Evolutionary conservation across 2,888 invertebrate species (phyloP).

Genomic region (Euzophera pinguis): DNA sequence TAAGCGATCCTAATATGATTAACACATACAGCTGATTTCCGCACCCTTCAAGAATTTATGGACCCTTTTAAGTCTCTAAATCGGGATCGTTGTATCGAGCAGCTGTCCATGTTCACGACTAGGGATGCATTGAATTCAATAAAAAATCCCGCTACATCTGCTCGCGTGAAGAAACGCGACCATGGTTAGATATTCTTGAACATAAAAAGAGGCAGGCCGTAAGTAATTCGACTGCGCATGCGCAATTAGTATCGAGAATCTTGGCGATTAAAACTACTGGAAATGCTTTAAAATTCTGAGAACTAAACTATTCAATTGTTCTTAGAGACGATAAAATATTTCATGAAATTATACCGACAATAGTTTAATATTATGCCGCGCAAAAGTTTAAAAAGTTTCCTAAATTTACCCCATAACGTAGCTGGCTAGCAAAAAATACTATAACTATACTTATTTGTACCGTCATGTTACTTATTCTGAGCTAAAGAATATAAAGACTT

Average conservation of each 20-base stretch:
- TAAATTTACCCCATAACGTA: no score
- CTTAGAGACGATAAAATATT: no score
- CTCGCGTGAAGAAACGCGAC: conserved; percentile 32
- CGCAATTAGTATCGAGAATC: conserved; percentile 7
- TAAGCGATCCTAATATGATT: no score
- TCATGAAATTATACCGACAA: no score
- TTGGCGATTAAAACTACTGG: not conserved
- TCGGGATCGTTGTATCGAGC: conserved; percentile 33
- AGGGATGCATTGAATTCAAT: conserved; percentile 40
- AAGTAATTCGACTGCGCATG: conserved; percentile 11
- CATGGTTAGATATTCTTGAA: conserved; percentile 19
- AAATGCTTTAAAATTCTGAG: not conserved
- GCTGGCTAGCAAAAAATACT: no score
- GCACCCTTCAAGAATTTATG: conserved; percentile 39
- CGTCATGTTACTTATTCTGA: no score
- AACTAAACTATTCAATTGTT: not conserved
- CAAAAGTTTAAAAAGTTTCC: no score
- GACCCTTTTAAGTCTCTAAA: conserved; percentile 38
- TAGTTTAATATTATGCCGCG: no score
- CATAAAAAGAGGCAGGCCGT: conserved; percentile 17
- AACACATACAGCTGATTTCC: not conserved
- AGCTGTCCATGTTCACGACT: conserved; percentile 51
- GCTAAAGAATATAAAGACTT: no score
- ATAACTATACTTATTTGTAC: no score
- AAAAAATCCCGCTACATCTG: conserved; percentile 41